Evolutionary conservation across 2,797 vertebrate genomes (phyloP).

Genomic region (Argyrosomus regius): DNA sequence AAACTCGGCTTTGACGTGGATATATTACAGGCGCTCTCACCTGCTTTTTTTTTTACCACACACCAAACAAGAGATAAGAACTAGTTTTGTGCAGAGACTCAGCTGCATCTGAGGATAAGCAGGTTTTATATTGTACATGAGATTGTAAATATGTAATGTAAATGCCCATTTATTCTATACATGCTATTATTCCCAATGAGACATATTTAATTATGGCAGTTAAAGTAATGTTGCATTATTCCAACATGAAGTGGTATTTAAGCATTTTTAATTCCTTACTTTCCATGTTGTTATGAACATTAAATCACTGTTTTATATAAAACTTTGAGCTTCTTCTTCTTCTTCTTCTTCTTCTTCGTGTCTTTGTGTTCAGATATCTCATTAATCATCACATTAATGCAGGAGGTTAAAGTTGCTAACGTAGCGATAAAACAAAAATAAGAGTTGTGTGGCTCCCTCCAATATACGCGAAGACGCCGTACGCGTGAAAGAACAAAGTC

Average conservation of each 20-base stretch:
- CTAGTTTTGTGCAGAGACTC: slow-evolving; percentile 33
- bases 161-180: slow-evolving; percentile 82
- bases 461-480: background rate
- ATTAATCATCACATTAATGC: background rate
- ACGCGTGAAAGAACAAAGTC: background rate
- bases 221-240: slow-evolving; percentile 72
- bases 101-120: slow-evolving; percentile 42
- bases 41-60: background rate
- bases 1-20: slow-evolving; percentile 16
- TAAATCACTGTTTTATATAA: slow-evolving; percentile 66
- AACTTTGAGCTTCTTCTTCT: slow-evolving; percentile 1
- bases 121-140: slow-evolving; percentile 80
- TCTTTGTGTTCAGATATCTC: background rate
- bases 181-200: slow-evolving; percentile 76
- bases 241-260: slow-evolving; percentile 79
- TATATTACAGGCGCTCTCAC: background rate
- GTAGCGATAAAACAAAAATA: background rate
- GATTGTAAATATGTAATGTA: slow-evolving; percentile 90
- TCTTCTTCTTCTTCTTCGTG: background rate
- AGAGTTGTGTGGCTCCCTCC: background rate
- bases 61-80: slow-evolving; percentile 45
- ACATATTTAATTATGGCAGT: slow-evolving; percentile 79
- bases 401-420: background rate
- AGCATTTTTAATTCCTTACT: slow-evolving; percentile 60
- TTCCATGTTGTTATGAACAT: slow-evolving; percentile 55